Evolutionary conservation across 2,797 vertebrate species (phyloP).

Genomic region (Eulemur mongoz): DNA sequence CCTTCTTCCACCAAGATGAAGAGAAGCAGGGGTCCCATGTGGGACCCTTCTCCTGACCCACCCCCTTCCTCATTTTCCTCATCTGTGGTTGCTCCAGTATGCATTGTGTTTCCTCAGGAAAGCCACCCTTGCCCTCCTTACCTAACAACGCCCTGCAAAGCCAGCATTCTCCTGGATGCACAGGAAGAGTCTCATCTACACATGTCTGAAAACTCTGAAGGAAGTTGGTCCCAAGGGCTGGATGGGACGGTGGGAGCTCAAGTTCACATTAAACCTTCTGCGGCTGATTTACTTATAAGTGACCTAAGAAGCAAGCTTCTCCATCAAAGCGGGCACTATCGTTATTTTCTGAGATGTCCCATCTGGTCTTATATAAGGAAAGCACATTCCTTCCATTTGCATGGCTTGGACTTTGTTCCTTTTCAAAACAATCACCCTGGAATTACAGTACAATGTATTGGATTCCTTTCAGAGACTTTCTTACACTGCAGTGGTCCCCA

Average conservation of each 20-base stretch:
- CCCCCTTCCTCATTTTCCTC: not conserved
- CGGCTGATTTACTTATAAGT: not conserved
- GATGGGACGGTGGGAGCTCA: not conserved
- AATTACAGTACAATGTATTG: not conserved
- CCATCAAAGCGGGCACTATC: not conserved
- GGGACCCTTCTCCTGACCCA: not conserved
- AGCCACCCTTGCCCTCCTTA: not conserved
- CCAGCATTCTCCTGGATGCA: not conserved
- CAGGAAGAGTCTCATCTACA: not conserved
- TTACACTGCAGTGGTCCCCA: not conserved
- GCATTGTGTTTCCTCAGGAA: not conserved
- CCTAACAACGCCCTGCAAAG: not conserved
- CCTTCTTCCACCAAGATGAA: not conserved
- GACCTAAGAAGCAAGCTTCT: not conserved
- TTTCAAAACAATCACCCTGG: not conserved
- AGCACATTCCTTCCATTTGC: not conserved
- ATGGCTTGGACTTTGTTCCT: not conserved
- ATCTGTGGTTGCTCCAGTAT: not conserved
- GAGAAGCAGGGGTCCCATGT: rapidly evolving
- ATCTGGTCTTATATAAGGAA: not conserved
- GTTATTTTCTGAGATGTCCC: not conserved
- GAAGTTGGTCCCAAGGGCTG: not conserved
- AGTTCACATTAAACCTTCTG: not conserved
- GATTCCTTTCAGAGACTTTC: not conserved
- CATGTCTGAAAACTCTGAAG: not conserved